Conservation (phyloP, 2,797 vertebrate species). For the Melanotaenia nigrans region DNA sequence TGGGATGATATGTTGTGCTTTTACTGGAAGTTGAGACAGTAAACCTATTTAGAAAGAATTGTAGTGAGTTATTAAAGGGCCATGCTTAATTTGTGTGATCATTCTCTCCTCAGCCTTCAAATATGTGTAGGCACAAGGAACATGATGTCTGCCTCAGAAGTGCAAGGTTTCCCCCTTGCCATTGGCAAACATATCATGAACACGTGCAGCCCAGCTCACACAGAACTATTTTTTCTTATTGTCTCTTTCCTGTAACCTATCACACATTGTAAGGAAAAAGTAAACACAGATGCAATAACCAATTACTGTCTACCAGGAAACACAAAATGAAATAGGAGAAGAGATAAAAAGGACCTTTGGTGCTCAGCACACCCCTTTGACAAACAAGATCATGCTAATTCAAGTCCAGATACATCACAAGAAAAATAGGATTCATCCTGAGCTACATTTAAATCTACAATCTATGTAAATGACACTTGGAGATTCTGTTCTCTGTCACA, state of each 20-base stretch:
- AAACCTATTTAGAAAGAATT: slow-evolving; percentile 23
- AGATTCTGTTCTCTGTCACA: background rate
- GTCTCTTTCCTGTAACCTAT: slow-evolving; percentile 54
- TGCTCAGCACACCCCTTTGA: slow-evolving; percentile 53
- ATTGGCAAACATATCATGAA: slow-evolving; percentile 51
- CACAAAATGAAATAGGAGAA: slow-evolving; percentile 48
- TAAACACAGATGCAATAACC: slow-evolving; percentile 69
- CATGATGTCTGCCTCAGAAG: slow-evolving; percentile 46
- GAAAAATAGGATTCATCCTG: slow-evolving; percentile 12
- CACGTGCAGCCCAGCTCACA: slow-evolving; percentile 9
- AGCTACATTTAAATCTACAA: background rate
- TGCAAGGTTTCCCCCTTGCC: slow-evolving; percentile 38
- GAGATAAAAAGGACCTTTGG: slow-evolving; percentile 32
- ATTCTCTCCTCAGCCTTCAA: slow-evolving; percentile 47
- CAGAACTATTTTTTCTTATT: slow-evolving; percentile 35
- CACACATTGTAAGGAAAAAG: slow-evolving; percentile 56
- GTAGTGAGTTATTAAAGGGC: slow-evolving; percentile 19
- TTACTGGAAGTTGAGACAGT: slow-evolving; percentile 56
- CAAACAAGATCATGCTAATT: slow-evolving; percentile 56
- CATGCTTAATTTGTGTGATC: slow-evolving; percentile 34
- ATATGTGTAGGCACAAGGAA: slow-evolving; percentile 29
- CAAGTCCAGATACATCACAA: slow-evolving; percentile 7
- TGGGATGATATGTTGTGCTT: slow-evolving; percentile 29
- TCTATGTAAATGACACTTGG: background rate
- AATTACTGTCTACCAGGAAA: slow-evolving; percentile 75